These are phyloP conservation scores for Apotomis betuletana DNA, from an alignment of 2,888 invertebrate species.

Conservation along the genomic window DNA sequence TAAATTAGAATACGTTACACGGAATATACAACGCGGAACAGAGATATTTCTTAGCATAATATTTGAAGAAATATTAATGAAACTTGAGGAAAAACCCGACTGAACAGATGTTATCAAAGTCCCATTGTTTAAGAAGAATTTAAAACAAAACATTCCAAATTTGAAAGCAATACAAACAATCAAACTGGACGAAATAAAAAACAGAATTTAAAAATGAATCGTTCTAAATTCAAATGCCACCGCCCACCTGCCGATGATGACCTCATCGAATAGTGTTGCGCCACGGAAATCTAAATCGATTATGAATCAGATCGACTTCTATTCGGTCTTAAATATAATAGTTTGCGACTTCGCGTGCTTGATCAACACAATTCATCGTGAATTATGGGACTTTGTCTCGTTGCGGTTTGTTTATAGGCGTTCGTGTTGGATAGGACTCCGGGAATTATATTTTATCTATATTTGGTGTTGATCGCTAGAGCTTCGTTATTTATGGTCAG, in stretches of 20 bases:
- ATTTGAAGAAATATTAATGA: constrained; percentile 15
- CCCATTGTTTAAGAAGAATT: constrained; percentile 22
- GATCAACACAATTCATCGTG: constrained; percentile 73
- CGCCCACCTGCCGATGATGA: constrained; percentile 57
- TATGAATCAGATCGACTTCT: constrained; percentile 54
- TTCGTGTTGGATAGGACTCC: constrained; percentile 64
- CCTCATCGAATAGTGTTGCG: constrained; percentile 62
- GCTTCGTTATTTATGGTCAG: constrained; percentile 42
- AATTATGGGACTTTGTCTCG: constrained; percentile 75
- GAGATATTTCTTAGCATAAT: constrained; percentile 16
- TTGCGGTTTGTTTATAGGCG: constrained; percentile 73
- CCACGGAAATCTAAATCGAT: constrained; percentile 56
- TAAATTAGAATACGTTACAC: constrained; percentile 17
- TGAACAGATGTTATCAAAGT: constrained; percentile 25
- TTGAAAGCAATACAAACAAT: constrained; percentile 35
- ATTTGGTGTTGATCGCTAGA: constrained; percentile 52
- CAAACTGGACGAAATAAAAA: constrained; percentile 43
- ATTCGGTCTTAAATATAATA: constrained; percentile 52
- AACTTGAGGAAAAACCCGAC: constrained; percentile 3
- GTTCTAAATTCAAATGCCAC: constrained; percentile 43
- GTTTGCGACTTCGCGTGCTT: constrained; percentile 70
- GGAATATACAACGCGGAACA: constrained; percentile 22
- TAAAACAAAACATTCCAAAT: constrained; percentile 18
- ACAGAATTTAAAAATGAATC: constrained; percentile 49
- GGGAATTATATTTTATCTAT: constrained; percentile 57